Percentiles rank a stretch among this genome's conserved stretches.
Conservation (phyloP, 2,888 invertebrate genomes). For the Minunthozetes semirufus region DNA sequence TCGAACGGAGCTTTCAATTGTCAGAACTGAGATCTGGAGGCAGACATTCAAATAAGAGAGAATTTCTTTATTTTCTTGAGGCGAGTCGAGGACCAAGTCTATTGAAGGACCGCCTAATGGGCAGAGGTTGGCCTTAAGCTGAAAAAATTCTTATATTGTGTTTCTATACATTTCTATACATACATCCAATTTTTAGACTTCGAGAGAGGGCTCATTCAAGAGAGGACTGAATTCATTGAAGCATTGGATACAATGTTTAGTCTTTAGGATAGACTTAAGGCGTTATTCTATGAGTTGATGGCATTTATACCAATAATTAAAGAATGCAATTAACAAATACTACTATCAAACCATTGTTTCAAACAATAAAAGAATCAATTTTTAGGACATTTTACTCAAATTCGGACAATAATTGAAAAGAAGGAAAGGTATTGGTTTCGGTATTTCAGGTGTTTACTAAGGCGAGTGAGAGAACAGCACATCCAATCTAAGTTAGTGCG, state of each 20-base stretch:
- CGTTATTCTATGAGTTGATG: no score
- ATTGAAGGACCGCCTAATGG: constrained; percentile 8
- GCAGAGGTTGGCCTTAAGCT: constrained; percentile 10
- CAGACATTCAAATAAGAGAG: not conserved
- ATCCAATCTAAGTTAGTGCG: not conserved
- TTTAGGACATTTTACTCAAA: no score
- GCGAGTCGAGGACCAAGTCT: not conserved
- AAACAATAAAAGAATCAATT: no score
- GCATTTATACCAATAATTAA: no score
- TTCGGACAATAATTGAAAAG: no score
- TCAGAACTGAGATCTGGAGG: not conserved
- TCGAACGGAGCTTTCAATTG: not conserved
- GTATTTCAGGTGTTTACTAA: not conserved
- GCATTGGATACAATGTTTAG: no score
- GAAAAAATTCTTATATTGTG: not conserved
- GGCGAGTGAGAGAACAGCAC: not conserved
- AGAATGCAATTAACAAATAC: no score
- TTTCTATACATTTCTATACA: not conserved
- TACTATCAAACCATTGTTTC: no score
- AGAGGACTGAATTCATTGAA: no score
- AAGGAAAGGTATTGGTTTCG: not conserved
- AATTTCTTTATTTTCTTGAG: not conserved
- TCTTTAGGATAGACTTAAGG: no score
- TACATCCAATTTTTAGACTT: not conserved
- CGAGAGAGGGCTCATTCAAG: not conserved